Percentiles rank a stretch among this genome's conserved stretches.
Evolutionary conservation across 2,888 invertebrate species (phyloP).

Genomic region (Cephus nigrinus): DNA sequence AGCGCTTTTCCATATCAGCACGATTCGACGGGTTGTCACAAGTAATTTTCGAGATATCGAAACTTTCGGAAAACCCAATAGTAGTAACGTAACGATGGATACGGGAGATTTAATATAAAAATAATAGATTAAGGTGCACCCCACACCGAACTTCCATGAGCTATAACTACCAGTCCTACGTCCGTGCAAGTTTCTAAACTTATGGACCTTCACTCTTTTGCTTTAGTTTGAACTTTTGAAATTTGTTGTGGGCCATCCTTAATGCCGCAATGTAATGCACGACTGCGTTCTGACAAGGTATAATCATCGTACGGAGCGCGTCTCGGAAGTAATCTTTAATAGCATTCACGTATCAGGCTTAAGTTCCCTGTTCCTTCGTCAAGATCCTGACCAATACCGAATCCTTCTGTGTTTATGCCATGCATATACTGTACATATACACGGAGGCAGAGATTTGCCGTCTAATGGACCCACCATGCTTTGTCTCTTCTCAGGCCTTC

Average conservation of each 20-base stretch:
- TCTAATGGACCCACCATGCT: constrained; percentile 37
- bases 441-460: constrained; percentile 16
- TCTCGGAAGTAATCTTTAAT: neutral
- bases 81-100: neutral
- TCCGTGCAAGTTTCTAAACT: too few species aligned
- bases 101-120: neutral
- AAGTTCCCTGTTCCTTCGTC: neutral
- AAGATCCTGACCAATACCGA: neutral
- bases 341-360: neutral
- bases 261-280: neutral
- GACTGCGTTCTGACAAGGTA: neutral
- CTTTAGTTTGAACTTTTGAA: neutral
- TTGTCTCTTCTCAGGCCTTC: constrained; percentile 22
- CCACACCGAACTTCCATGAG: neutral
- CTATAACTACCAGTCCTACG: too few species aligned
- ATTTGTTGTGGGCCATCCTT: neutral
- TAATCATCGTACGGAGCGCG: constrained; percentile 8
- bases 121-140: neutral
- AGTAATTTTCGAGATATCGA: neutral
- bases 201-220: neutral
- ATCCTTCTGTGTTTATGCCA: neutral
- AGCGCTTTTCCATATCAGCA: neutral
- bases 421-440: neutral
- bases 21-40: neutral
- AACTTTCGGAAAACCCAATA: neutral